Conservation (phyloP, 2,113 vertebrate species). For the Hydropotes inermis region DNA sequence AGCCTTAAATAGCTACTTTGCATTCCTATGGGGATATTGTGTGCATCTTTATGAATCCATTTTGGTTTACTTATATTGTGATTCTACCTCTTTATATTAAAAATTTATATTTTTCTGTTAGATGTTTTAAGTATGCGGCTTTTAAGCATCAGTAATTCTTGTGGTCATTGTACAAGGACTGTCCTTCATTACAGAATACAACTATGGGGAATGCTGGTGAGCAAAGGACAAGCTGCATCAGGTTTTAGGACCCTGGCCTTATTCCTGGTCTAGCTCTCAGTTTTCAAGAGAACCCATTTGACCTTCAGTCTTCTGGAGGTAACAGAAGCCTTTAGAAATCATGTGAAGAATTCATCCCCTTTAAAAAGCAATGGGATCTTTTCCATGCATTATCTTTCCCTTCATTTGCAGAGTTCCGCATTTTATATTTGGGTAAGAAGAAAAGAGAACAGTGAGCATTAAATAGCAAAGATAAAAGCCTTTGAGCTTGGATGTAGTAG, state of each 20-base stretch:
- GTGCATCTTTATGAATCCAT: constrained; percentile 47
- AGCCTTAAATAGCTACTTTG: constrained; percentile 51
- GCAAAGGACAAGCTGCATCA: neutral
- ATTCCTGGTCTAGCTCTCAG: constrained; percentile 30
- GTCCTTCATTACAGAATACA: neutral
- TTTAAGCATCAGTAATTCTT: constrained; percentile 43
- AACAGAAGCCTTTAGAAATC: constrained; percentile 67
- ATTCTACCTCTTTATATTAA: constrained; percentile 39
- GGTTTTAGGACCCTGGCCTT: neutral
- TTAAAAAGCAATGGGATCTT: constrained; percentile 62
- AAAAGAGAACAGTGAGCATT: neutral
- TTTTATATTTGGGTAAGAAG: constrained; percentile 55
- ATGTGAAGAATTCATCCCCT: constrained; percentile 65
- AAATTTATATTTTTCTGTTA: constrained; percentile 54
- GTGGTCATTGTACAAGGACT: constrained; percentile 25
- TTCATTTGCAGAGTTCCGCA: constrained; percentile 63
- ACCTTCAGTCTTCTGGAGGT: constrained; percentile 33
- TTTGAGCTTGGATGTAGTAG: constrained; percentile 53
- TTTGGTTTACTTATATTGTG: constrained; percentile 43
- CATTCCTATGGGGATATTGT: constrained; percentile 41
- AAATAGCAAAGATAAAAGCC: constrained; percentile 26
- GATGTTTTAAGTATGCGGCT: constrained; percentile 7
- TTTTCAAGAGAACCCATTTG: constrained; percentile 60
- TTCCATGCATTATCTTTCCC: constrained; percentile 65
- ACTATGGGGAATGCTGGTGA: neutral